Evolutionary conservation across 2,113 vertebrate genomes (phyloP), one percentile per base, ranked within the genome.

Genomic region (Oceanodroma tethys): DNA sequence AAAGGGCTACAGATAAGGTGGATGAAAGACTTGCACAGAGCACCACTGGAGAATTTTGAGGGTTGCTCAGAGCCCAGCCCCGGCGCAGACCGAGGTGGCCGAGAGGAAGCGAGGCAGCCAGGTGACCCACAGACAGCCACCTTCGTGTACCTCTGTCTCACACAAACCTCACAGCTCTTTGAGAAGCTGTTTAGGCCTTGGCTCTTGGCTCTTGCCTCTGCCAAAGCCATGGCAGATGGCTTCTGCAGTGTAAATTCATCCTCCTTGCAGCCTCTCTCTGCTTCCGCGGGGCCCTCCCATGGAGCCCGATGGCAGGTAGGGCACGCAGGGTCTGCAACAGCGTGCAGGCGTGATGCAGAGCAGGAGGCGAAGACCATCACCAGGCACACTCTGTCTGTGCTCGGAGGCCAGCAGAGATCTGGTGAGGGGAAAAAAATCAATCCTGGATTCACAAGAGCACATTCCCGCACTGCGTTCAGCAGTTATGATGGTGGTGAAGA

Each of bases 1-100:
- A 52, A 58, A 40, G 56, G 43, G 7, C 38, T 30, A 3, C 34
- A 36, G 55, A 16, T 0, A 5, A 59, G n/a, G 14, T 14, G 26
- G 32, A 48, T 16, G 13, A 13, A 74, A 48, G 60, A 19, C n/a
- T 36, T 17, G 47, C 16, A n/a, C 40, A 0, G 1, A 42, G 47
- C 18, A 92, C 40, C 42, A 8, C 62, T 20, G 48, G 38, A 45
- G 38, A 25, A 36, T 48, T 29, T 18, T 1, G 15, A 18, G 32
- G 62, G 68, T 7, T 63, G 43, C 70, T 71, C 15, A 34, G 38
- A 75, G 34, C 11, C 6, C 23, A 50, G 19, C 42, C 36, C 16
- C 7, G 4, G 36, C 0, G 2, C 34, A 71, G 59, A n/a, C 21
- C 0, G 4, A 32, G 36, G 25, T 25, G 30, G 22, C 62, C 1